phyloP scores from a whole-genome alignment of 2,797 vertebrate species.

The Phrynocephalus vlangalii region DNA sequence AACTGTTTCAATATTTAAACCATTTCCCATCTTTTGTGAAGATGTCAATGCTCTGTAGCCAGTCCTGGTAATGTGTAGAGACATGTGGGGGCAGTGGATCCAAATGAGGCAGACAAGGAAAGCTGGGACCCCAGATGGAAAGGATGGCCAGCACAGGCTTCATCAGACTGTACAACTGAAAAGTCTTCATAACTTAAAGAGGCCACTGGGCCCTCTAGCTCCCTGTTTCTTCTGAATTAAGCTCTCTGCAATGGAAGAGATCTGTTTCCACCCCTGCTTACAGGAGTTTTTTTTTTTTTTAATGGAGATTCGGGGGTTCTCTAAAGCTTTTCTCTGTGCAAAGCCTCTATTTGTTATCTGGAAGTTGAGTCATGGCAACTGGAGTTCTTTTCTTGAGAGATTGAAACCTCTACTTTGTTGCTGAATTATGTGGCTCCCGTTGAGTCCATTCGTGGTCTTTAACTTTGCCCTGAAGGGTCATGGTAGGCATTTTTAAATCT shows the following conservation, averaged over 20 bases:
- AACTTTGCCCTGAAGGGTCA: neutral
- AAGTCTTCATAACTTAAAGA: neutral
- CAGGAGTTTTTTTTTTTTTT: neutral
- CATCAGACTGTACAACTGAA: neutral
- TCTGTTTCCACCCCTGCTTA: too few relatives aligned
- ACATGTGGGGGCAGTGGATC: neutral
- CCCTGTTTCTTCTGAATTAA: neutral
- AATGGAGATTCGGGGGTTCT: neutral
- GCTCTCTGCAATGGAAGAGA: neutral
- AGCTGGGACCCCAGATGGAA: neutral
- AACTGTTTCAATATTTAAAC: neutral
- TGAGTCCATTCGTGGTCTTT: neutral
- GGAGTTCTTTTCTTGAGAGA: too few relatives aligned
- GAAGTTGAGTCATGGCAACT: too few relatives aligned
- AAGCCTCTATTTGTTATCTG: neutral
- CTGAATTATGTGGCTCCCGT: neutral
- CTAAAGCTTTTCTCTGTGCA: too few relatives aligned
- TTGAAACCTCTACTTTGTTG: neutral
- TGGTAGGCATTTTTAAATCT: too few relatives aligned
- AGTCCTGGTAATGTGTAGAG: neutral
- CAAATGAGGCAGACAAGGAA: neutral
- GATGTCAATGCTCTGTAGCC: neutral
- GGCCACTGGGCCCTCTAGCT: too few relatives aligned
- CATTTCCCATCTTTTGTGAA: neutral
- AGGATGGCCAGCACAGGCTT: neutral